These are phyloP conservation scores for Pica pica DNA, from an alignment of 2,113 vertebrate genomes.

Conservation along the genomic window DNA sequence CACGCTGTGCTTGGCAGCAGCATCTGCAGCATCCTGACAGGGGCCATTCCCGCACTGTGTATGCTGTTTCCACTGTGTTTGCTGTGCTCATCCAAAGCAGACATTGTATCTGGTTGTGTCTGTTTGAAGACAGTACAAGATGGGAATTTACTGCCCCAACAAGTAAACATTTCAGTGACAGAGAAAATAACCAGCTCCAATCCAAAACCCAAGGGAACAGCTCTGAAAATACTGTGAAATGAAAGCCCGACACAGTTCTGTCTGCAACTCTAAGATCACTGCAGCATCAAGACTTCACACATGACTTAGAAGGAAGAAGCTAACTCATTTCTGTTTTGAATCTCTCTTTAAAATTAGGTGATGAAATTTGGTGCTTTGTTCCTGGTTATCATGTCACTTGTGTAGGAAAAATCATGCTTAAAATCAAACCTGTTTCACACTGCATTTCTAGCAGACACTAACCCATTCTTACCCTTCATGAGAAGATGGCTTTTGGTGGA, in stretches of 20 bases:
- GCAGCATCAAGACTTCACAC: not conserved
- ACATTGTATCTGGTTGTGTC: not conserved
- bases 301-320: not conserved
- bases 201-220: not conserved
- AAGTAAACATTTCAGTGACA: not conserved
- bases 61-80: not conserved
- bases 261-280: not conserved
- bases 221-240: not conserved
- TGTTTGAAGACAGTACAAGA: not conserved
- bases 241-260: not conserved
- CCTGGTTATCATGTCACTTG: not conserved
- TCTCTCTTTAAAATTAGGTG: not conserved
- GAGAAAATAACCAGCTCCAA: not conserved
- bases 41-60: not conserved
- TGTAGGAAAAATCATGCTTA: not conserved
- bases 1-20: not conserved
- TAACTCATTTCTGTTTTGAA: not conserved
- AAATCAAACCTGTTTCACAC: not conserved
- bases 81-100: not conserved
- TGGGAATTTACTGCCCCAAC: not conserved
- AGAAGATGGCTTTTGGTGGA: not conserved
- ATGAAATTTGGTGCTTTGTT: not conserved
- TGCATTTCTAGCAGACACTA: not conserved
- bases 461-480: not conserved
- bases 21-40: not conserved